phyloP scores from a whole-genome alignment of 1,140 invertebrate genomes.

The Apis mellifera region DNA sequence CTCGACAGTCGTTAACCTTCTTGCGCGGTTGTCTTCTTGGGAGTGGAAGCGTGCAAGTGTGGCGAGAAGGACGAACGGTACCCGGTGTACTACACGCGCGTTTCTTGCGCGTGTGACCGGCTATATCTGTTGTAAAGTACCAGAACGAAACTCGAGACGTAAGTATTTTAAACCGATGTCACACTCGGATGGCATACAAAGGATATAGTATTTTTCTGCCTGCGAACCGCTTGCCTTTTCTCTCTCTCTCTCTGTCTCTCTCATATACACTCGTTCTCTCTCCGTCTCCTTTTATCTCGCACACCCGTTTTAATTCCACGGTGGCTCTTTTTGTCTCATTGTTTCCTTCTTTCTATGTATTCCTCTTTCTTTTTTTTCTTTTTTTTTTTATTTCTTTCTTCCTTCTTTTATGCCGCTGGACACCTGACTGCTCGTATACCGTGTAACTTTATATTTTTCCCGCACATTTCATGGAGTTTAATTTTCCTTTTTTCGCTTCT shows the following conservation, averaged over 20 bases:
- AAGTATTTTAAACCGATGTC: not conserved
- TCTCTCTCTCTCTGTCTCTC: too few species aligned
- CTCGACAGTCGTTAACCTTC: conserved; percentile 31
- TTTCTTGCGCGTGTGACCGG: not conserved
- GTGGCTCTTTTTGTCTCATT: conserved; percentile 8
- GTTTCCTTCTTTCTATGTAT: not conserved
- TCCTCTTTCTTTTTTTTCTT: too few species aligned
- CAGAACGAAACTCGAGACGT: conserved; percentile 15
- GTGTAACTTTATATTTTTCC: conserved; percentile 4
- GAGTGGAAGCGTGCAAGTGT: too few species aligned
- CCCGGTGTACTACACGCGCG: conserved; percentile 6
- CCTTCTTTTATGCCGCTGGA: not conserved
- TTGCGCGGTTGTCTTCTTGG: not conserved
- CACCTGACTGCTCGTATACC: not conserved
- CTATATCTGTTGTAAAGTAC: not conserved
- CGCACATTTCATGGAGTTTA: conserved; percentile 1
- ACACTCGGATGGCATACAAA: not conserved
- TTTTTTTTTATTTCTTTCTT: too few species aligned
- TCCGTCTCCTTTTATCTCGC: conserved; percentile 3
- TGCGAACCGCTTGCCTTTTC: not conserved
- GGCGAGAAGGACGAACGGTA: conserved; percentile 21
- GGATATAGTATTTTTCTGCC: not conserved
- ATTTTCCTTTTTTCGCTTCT: not conserved
- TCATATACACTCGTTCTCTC: too few species aligned
- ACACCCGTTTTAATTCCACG: conserved; percentile 13